Conservation (phyloP, 2,113 vertebrate genomes). For the Archocentrus centrarchus region DNA sequence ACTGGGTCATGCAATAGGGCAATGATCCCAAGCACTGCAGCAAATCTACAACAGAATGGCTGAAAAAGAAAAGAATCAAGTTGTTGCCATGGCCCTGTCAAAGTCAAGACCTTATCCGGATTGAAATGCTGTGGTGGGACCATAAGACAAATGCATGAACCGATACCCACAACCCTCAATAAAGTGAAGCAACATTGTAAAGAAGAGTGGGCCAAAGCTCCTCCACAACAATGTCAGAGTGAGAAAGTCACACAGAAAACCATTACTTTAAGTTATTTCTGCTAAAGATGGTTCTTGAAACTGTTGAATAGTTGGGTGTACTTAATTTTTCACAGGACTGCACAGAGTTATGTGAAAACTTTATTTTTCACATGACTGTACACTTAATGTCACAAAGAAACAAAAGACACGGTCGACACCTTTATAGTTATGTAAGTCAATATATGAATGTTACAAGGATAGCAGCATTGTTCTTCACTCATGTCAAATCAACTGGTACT, state of each 20-base stretch:
- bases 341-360: accelerated
- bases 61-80: not conserved
- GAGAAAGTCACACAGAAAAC: no score
- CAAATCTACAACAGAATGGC: not conserved
- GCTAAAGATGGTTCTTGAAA: no score
- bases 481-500: not conserved
- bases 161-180: not conserved
- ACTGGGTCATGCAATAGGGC: not conserved
- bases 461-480: not conserved
- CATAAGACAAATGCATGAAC: not conserved
- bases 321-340: not conserved
- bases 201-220: not conserved
- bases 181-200: not conserved
- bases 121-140: not conserved
- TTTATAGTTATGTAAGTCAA: not conserved
- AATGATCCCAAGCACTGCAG: not conserved
- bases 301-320: no score
- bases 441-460: not conserved
- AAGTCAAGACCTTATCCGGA: not conserved
- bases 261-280: no score
- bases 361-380: not conserved
- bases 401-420: not conserved
- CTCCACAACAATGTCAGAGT: not conserved
- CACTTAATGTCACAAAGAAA: not conserved
- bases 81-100: not conserved